Evolutionary conservation across 2,888 invertebrate species (phyloP).

Genomic region (Thereva unica): DNA sequence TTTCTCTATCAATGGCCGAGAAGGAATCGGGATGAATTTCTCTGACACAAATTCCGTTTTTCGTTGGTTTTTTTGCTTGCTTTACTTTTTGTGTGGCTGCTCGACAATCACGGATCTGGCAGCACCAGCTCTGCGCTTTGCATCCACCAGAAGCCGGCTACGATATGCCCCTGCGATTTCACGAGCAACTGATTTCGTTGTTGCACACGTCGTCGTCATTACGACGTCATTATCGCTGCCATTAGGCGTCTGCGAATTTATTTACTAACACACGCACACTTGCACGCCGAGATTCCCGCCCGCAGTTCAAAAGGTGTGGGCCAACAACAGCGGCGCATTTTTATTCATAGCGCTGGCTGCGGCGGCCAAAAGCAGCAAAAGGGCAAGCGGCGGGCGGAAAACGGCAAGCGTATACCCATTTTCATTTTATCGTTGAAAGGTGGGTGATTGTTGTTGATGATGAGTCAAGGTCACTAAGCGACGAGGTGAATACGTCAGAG

Average conservation of each 20-base stretch:
- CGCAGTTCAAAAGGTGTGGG: too few species aligned
- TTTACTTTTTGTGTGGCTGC: not conserved
- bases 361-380: not conserved
- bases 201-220: slow-evolving; percentile 38
- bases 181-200: slow-evolving; percentile 30
- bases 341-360: slow-evolving; percentile 21
- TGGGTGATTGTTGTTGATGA: slow-evolving; percentile 27
- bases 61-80: not conserved
- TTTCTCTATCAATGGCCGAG: slow-evolving; percentile 11
- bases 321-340: slow-evolving; percentile 12
- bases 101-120: not conserved
- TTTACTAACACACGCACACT: slow-evolving; percentile 11
- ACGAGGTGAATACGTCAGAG: not conserved
- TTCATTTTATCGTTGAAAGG: slow-evolving; percentile 27
- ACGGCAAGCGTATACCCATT: not conserved
- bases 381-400: not conserved
- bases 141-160: not conserved
- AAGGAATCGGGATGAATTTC: slow-evolving; percentile 11
- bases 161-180: slow-evolving; percentile 10
- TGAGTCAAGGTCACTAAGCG: slow-evolving; percentile 29
- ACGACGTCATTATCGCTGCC: slow-evolving; percentile 41
- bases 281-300: not conserved
- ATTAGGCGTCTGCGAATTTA: slow-evolving; percentile 37
- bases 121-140: not conserved
- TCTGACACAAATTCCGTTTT: slow-evolving; percentile 14